Evolutionary conservation across 1,140 invertebrate species (phyloP).

Genomic region (Sycophila sp.): DNA sequence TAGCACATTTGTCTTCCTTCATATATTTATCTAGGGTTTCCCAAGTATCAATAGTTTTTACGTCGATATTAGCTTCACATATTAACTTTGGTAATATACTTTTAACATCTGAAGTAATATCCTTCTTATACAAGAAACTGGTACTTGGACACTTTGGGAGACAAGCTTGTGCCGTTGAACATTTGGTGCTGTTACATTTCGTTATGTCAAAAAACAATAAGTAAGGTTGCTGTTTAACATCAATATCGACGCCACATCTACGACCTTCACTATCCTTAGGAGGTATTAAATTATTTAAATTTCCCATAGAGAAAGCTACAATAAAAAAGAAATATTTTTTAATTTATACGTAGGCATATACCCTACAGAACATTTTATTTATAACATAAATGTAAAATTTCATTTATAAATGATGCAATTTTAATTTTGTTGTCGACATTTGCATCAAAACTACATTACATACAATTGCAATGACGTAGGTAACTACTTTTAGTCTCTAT

Average conservation of each 20-base stretch:
- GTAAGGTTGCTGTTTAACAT: neutral
- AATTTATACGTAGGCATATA: too few relatives aligned
- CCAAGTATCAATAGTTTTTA: neutral
- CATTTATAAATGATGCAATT: too few relatives aligned
- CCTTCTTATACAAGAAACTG: neutral
- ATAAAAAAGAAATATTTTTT: neutral
- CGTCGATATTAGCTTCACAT: neutral
- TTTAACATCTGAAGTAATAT: neutral
- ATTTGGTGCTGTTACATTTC: neutral
- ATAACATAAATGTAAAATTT: too few relatives aligned
- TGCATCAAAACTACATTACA: too few relatives aligned
- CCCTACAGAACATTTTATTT: too few relatives aligned
- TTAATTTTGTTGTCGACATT: too few relatives aligned
- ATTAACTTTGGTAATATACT: neutral
- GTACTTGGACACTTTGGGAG: neutral
- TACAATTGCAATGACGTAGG: too few relatives aligned
- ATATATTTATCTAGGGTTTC: neutral
- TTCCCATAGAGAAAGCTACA: neutral
- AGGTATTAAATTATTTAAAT: neutral
- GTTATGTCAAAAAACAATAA: neutral
- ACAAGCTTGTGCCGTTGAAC: neutral
- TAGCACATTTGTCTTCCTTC: neutral
- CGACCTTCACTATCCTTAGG: neutral
- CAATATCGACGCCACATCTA: neutral
- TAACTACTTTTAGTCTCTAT: too few relatives aligned